Conservation (phyloP, 1,140 invertebrate species). For the Doryteuthis pealeii region DNA sequence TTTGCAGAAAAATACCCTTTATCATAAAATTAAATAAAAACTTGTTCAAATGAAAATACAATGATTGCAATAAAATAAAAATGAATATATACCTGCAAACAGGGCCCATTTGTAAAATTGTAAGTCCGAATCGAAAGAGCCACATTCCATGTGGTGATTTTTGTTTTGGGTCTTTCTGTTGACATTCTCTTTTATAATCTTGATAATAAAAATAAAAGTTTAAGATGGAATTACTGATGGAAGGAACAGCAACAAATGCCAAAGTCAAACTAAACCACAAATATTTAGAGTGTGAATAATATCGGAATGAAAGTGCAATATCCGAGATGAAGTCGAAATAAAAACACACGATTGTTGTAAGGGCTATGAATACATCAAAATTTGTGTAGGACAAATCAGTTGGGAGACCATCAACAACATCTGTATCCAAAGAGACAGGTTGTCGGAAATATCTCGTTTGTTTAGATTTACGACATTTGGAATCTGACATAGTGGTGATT, state of each 20-base stretch:
- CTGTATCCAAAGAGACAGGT: neutral
- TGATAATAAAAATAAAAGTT: neutral
- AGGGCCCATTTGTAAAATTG: neutral
- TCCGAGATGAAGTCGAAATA: neutral
- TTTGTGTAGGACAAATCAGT: neutral
- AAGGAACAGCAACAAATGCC: neutral
- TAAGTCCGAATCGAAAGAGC: neutral
- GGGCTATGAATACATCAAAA: neutral
- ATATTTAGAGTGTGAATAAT: neutral
- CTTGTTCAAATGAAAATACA: too few relatives aligned
- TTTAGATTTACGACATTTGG: too few relatives aligned
- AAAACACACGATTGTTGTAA: neutral
- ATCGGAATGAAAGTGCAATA: neutral
- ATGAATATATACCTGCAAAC: neutral
- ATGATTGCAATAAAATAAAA: too few relatives aligned
- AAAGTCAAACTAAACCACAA: neutral
- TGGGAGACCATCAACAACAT: neutral
- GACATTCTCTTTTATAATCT: neutral
- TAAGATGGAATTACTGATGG: neutral
- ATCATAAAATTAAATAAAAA: too few relatives aligned
- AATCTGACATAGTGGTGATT: too few relatives aligned
- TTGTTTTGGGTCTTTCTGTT: neutral
- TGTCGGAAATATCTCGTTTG: too few relatives aligned
- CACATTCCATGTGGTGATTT: neutral
- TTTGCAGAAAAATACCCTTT: too few relatives aligned